Evolutionary conservation across 2,113 vertebrate species (phyloP).

Genomic region (Abramis brama): DNA sequence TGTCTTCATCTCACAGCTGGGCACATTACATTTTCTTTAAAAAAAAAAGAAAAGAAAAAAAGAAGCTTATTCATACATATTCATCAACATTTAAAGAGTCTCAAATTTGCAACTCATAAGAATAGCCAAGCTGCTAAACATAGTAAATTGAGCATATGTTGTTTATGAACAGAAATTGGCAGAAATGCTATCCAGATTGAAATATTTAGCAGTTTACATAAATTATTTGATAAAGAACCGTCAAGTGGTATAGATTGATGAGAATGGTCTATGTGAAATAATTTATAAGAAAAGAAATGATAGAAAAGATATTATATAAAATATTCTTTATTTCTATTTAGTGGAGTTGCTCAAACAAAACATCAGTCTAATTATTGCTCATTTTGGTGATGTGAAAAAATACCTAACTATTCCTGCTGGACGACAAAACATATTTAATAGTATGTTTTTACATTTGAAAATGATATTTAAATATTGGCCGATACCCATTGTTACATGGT

Average conservation of each 20-base stretch:
- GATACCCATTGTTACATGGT: no score
- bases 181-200: neutral
- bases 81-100: neutral
- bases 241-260: neutral
- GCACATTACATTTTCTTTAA: no score
- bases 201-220: neutral
- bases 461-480: no score
- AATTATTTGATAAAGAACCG: neutral
- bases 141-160: slow-evolving; percentile 38
- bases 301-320: neutral
- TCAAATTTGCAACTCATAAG: neutral
- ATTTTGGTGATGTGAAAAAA: neutral
- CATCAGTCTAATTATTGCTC: neutral
- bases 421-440: no score
- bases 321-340: neutral
- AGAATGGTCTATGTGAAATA: neutral
- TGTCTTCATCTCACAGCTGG: neutral
- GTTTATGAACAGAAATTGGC: slow-evolving; percentile 40
- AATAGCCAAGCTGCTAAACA: slow-evolving; percentile 52
- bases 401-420: neutral
- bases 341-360: neutral
- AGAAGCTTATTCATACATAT: neutral
- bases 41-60: neutral
- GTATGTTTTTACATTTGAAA: no score
- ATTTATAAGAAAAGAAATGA: neutral